Evolutionary conservation across 2,888 invertebrate species (phyloP).

Genomic region (Ectemnius continuus): DNA sequence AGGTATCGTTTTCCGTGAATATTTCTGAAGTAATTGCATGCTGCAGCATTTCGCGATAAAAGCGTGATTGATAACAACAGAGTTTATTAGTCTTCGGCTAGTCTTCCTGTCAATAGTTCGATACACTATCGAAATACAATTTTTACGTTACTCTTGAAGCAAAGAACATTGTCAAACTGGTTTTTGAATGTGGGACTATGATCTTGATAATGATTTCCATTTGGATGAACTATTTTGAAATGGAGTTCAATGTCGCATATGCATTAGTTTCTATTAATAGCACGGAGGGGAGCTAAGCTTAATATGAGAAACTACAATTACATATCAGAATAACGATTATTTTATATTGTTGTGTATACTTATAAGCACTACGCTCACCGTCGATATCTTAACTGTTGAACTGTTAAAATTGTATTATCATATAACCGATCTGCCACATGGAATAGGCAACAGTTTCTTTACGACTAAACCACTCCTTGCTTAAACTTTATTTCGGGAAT

Average conservation of each 20-base stretch:
- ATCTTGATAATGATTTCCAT: background rate
- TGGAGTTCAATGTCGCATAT: slow-evolving; percentile 13
- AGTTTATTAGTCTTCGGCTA: background rate
- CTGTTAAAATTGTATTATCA: too few relatives aligned
- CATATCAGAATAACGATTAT: slow-evolving; percentile 7
- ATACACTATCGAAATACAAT: background rate
- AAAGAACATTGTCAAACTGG: too few relatives aligned
- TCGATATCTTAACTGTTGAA: too few relatives aligned
- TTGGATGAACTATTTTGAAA: slow-evolving; percentile 10
- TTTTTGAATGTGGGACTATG: background rate
- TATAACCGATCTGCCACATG: background rate
- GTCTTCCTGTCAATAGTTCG: background rate
- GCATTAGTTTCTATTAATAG: slow-evolving; percentile 32
- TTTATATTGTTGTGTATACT: background rate
- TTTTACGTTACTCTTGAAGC: too few relatives aligned
- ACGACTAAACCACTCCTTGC: slow-evolving; percentile 16
- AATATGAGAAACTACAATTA: slow-evolving; percentile 17
- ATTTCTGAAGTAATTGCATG: slow-evolving; percentile 86
- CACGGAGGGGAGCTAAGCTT: slow-evolving; percentile 12
- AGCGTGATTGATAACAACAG: slow-evolving; percentile 4
- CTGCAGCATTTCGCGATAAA: slow-evolving; percentile 31
- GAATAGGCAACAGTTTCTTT: background rate
- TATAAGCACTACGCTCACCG: too few relatives aligned
- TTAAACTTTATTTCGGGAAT: slow-evolving; percentile 42
- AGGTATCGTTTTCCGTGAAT: slow-evolving; percentile 83